These are phyloP conservation scores for Drosophila truncata DNA, from an alignment of 1,140 invertebrate genomes.

Conservation along the genomic window DNA sequence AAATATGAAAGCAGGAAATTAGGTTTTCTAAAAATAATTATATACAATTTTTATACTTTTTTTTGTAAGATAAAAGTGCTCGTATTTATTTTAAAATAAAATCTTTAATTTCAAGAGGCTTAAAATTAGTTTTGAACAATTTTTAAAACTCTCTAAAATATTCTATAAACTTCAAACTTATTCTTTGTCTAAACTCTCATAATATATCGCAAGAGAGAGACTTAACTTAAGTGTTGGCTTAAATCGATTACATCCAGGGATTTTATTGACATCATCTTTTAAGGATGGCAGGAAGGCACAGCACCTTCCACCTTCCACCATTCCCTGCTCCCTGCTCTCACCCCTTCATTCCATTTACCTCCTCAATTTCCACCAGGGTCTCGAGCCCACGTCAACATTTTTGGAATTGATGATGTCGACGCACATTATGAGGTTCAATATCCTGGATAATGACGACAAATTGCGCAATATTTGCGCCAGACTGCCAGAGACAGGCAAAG, in stretches of 20 bases:
- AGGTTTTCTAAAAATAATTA: not conserved
- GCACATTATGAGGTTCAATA: slow-evolving; percentile 82
- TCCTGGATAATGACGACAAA: slow-evolving; percentile 83
- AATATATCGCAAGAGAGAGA: not conserved
- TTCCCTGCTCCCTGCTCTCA: not conserved
- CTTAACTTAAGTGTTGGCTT: slow-evolving; percentile 12
- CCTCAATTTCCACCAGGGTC: not conserved
- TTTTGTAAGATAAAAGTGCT: no score
- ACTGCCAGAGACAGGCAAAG: slow-evolving; percentile 4
- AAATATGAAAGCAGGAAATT: not conserved
- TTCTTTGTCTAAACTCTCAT: not conserved
- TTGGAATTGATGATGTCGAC: slow-evolving; percentile 79
- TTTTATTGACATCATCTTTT: slow-evolving; percentile 26
- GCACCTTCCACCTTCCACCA: not conserved
- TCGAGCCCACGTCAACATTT: slow-evolving; percentile 59
- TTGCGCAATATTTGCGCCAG: slow-evolving; percentile 79
- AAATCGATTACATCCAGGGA: slow-evolving; percentile 13
- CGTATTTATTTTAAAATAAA: no score
- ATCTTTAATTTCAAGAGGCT: no score
- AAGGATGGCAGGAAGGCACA: slow-evolving; percentile 9
- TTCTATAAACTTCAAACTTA: not conserved
- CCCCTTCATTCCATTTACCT: not conserved
- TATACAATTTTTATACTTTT: no score
- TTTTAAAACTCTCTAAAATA: not conserved
- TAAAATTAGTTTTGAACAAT: not conserved